Evolutionary conservation across 2,113 vertebrate genomes (phyloP).

Genomic region (Grallaria varia): DNA sequence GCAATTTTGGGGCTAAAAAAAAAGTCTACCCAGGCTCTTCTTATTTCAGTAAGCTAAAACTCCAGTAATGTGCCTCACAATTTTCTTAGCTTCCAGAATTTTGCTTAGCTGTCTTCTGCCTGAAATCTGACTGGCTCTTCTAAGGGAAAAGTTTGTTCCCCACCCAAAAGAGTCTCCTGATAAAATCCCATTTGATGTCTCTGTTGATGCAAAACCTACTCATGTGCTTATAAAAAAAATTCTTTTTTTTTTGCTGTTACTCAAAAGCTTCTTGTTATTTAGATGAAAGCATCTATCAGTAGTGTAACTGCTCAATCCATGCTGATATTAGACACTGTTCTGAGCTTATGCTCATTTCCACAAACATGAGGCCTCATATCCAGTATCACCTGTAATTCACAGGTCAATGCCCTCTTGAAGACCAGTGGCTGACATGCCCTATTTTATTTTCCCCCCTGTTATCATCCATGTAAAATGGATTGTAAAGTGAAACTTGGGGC

Average conservation of each 20-base stretch:
- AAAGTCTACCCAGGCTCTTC: accelerated
- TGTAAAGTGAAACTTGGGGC: neutral
- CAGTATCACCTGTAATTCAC: neutral
- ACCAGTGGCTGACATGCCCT: neutral
- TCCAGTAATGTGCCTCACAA: neutral
- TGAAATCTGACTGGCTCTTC: neutral
- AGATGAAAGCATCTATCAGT: neutral
- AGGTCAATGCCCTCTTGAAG: neutral
- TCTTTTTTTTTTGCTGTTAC: neutral
- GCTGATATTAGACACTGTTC: accelerated
- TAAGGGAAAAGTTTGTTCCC: neutral
- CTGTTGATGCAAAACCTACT: neutral
- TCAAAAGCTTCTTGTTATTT: neutral
- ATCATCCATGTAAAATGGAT: neutral
- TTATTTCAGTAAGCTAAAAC: neutral
- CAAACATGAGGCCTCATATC: neutral
- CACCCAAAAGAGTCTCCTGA: neutral
- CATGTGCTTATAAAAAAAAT: neutral
- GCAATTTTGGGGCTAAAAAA: neutral
- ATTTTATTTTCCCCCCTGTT: neutral
- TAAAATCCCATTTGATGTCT: neutral
- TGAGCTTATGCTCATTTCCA: neutral
- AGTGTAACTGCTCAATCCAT: neutral
- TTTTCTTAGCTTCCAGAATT: neutral
- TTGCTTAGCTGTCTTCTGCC: neutral